Percentiles rank a stretch among this genome's conserved stretches.
These are phyloP conservation scores for Leptosomus discolor DNA, from an alignment of 2,113 vertebrate genomes.

Conservation along the genomic window DNA sequence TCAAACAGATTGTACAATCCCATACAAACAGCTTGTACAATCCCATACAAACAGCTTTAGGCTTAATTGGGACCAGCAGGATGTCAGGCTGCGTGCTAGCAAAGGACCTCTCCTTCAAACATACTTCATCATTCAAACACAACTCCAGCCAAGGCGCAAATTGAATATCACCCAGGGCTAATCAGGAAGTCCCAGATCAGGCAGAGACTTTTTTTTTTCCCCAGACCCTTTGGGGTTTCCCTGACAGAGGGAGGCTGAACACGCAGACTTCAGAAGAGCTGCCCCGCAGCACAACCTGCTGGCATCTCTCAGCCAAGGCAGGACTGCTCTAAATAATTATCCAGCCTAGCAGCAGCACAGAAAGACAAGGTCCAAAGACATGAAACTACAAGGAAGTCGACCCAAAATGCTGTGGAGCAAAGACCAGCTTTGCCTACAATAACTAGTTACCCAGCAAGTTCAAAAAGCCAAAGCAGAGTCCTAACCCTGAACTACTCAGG, in stretches of 20 bases:
- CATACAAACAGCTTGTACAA: background rate
- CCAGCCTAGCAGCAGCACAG: background rate
- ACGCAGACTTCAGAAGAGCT: background rate
- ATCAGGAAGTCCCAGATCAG: background rate
- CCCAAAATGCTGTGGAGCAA: background rate
- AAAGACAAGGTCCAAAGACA: background rate
- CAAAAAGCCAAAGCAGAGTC: background rate
- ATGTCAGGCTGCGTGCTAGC: background rate
- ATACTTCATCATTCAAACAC: background rate
- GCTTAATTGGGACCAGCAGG: background rate
- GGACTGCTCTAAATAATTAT: background rate
- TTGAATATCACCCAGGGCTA: background rate
- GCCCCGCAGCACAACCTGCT: conserved; percentile 52
- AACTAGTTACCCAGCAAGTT: background rate
- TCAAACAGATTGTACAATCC: background rate
- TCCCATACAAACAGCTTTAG: background rate
- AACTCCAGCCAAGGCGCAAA: background rate
- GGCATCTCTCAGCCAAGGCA: conserved; percentile 23
- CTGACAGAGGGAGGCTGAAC: background rate
- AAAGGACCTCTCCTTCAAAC: background rate
- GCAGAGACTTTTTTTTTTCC: background rate
- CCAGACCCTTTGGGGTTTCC: background rate
- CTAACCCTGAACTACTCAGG: background rate
- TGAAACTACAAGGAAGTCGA: background rate
- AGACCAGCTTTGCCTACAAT: background rate